These are phyloP conservation scores for Acleris emargana DNA, from an alignment of 2,888 invertebrate genomes.

Conservation along the genomic window DNA sequence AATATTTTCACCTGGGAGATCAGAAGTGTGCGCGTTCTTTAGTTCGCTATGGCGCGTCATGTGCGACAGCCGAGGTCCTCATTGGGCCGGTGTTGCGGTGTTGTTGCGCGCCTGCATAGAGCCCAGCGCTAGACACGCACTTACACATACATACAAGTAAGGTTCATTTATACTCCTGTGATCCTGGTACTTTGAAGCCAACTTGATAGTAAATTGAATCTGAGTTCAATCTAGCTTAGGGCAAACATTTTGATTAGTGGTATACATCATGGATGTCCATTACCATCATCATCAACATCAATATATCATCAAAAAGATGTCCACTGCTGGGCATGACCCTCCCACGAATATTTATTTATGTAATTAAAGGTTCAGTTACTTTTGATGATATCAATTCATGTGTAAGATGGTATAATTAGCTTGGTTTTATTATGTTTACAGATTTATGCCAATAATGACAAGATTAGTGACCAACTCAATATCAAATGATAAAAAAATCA, in stretches of 20 bases:
- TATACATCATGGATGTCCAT: too few relatives aligned
- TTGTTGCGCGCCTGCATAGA: slow-evolving; percentile 86
- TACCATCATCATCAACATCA: too few relatives aligned
- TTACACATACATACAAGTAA: slow-evolving; percentile 87
- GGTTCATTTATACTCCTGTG: slow-evolving; percentile 23
- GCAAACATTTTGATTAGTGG: too few relatives aligned
- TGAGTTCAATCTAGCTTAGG: too few relatives aligned
- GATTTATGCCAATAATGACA: slow-evolving; percentile 87
- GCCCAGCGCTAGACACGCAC: slow-evolving; percentile 83
- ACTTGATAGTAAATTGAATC: too few relatives aligned
- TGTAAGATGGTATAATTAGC: too few relatives aligned
- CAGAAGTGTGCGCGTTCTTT: slow-evolving; percentile 86
- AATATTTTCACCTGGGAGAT: slow-evolving; percentile 86
- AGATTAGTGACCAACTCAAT: slow-evolving; percentile 84
- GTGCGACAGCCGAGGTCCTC: slow-evolving; percentile 82
- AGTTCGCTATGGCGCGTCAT: slow-evolving; percentile 86
- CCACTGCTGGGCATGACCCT: too few relatives aligned
- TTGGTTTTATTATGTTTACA: slow-evolving; percentile 42
- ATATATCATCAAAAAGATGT: too few relatives aligned
- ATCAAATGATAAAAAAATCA: slow-evolving; percentile 85
- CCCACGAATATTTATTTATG: too few relatives aligned
- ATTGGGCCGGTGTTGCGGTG: slow-evolving; percentile 88
- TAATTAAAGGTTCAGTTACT: too few relatives aligned
- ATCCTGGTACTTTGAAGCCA: neutral
- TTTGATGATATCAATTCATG: too few relatives aligned